Evolutionary conservation across 2,888 invertebrate genomes (phyloP).

Genomic region (Linhomoeus sp.): DNA sequence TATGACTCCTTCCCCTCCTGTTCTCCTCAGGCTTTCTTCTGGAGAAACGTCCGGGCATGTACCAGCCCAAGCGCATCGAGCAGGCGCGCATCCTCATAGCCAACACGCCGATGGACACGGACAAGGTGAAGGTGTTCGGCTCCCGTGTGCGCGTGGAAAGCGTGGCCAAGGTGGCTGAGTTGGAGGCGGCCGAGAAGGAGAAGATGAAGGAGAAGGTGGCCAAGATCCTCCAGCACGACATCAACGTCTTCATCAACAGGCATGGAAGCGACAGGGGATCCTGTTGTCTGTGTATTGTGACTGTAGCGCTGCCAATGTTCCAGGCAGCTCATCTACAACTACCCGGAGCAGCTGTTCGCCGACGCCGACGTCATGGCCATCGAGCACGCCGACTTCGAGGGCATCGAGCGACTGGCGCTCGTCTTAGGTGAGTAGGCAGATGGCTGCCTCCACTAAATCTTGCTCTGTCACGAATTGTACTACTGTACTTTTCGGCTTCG

Average conservation of each 20-base stretch:
- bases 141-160: slow-evolving; percentile 51
- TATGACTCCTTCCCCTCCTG: too few relatives aligned
- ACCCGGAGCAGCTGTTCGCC: slow-evolving; percentile 95
- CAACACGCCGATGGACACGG: slow-evolving; percentile 99
- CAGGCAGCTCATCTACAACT: slow-evolving; percentile 95
- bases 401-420: slow-evolving; percentile 83
- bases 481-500: too few relatives aligned
- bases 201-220: slow-evolving; percentile 99
- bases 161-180: slow-evolving; percentile 64
- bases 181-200: slow-evolving; percentile 91
- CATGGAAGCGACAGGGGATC: too few relatives aligned
- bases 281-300: too few relatives aligned
- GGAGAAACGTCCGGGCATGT: slow-evolving; percentile 87
- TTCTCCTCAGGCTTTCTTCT: slow-evolving; percentile 50
- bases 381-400: slow-evolving; percentile 98
- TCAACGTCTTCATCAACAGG: slow-evolving; percentile 94
- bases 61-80: slow-evolving; percentile 83
- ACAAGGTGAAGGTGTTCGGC: slow-evolving; percentile 90
- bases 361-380: slow-evolving; percentile 97
- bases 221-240: slow-evolving; percentile 76
- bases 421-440: slow-evolving; percentile 68
- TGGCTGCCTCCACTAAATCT: too few relatives aligned
- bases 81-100: slow-evolving; percentile 92
- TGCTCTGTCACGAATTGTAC: too few relatives aligned
- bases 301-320: too few relatives aligned